Evolutionary conservation across 2,113 vertebrate species (phyloP), one percentile per base, ranked within the genome.

Genomic region (Thalassoma bifasciatum): DNA sequence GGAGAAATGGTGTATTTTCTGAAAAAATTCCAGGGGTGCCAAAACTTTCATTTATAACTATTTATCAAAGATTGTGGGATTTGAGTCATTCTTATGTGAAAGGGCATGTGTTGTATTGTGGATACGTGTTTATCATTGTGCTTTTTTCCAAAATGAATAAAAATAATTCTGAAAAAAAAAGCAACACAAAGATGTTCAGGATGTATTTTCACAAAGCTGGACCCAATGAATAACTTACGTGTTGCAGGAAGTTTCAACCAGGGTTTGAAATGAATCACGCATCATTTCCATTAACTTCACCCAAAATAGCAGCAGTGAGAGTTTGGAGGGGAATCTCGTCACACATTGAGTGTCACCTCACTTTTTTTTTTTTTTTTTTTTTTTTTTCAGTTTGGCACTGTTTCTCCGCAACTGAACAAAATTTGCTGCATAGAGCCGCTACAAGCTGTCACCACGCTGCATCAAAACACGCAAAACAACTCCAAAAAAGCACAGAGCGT

Each of bases 241-340:
- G 21, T 44, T 19, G 24, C n/a, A n/a, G 42, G 17, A 37, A 58
- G 37, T 59, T 44, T 47, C 34, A 61, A 23, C 21, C 14, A 46
- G 44, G 4, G 37, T 53, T 30, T 38, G 42, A 38, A 38, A 67
- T 73, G 67, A 73, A 53, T 68, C 69, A 65, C 14, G 19, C 44
- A 17, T 19, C 17, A 16, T 30, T 30, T 30, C 30, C 12, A 16
- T 26, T 68, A 58, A 77, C 63, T 72, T 57, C 1, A 72, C 61
- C 38, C 36, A 59, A 71, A 85, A 81, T 75, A 70, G 66, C 49
- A 66, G 30, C 44, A n/a, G 30, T n/a, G 42, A 38, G 36, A 66
- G 50, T 65, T 54, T 56, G 19, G 40, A 46, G 24, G 34, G 4
- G 30, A 52, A 44, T 61, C 65, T 75, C n/a, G 64, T 66, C 38